Evolutionary conservation across 2,888 invertebrate genomes (phyloP), one percentile per base, ranked within the genome.

Genomic region (Achlya flavicornis): DNA sequence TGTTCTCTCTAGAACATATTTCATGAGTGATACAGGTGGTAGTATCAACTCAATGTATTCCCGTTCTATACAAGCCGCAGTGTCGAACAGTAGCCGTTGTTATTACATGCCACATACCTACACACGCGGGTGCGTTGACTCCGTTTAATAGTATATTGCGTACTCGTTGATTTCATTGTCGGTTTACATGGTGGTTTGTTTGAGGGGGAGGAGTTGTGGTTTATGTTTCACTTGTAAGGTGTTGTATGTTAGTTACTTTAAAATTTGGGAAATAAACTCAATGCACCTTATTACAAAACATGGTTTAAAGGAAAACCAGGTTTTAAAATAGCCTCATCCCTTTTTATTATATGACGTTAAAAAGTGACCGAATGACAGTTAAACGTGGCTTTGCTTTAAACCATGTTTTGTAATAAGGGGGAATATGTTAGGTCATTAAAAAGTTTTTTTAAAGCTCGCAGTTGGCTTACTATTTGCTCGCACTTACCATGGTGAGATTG

Each of bases 71-170:
- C 65, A 66, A 72, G 73, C 76, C 76, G 78, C 72, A 73, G 79
- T 75, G 78, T 85, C 82, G 80, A 91, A 92, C 92, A 92, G 92
- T 87, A 92, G 91, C 89, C 74, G 92, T 91, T 92, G 90, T 92
- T 91, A 90, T 86, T 85, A 85, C 85, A 83, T 78, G 74, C 84
- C 84, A 83, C 89, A 88, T 86, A 86, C 85, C 85, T 86, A 84
- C 79, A 75, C 74, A 77, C 77, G 74, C 81, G 87, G 80, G 92
- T 85, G 83, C 92, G 86, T 90, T 91, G 91, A 92, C 92, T 92
- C 88, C 90, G 83, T 88, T 86, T 92, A 92, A 92, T 92, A 90
- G 87, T 90, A 87, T 85, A 87, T 90, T 91, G 89, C 91, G 89
- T 84, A 88, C 85, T 77, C 79, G 78, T 76, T 70, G 72, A 68